Conservation (phyloP, 92 coral and sea anemone genomes). For the Pocillopora grandis region DNA sequence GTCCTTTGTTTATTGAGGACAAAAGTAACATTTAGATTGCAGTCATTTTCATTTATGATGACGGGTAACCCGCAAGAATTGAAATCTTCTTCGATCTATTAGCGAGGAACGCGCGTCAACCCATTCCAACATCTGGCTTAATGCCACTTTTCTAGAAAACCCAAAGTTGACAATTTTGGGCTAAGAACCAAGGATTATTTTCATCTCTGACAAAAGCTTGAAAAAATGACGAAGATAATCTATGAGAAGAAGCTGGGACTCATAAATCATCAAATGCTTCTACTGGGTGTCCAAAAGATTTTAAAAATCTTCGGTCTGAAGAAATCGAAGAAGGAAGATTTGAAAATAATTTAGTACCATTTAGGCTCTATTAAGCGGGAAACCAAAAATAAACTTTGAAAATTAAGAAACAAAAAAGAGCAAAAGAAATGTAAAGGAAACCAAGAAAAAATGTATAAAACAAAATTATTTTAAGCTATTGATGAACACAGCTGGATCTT, state of each 20-base stretch:
- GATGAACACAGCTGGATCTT: slow-evolving; percentile 11
- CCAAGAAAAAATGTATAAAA: not conserved
- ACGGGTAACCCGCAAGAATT: not conserved
- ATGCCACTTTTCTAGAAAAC: slow-evolving; percentile 28
- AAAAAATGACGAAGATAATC: not conserved
- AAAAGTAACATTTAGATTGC: not conserved
- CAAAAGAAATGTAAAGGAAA: not conserved
- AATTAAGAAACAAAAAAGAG: not conserved
- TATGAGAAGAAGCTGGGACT: too few relatives aligned
- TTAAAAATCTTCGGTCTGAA: too few relatives aligned
- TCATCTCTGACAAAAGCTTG: not conserved
- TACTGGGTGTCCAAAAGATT: too few relatives aligned
- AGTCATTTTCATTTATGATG: not conserved
- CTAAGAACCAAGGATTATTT: slow-evolving; percentile 6
- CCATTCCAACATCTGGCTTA: not conserved
- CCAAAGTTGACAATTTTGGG: not conserved
- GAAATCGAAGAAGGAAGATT: too few relatives aligned
- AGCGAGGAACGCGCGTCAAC: not conserved
- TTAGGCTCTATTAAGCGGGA: too few relatives aligned
- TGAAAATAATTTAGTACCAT: too few relatives aligned
- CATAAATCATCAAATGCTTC: too few relatives aligned
- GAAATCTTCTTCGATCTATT: not conserved
- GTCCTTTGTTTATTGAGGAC: slow-evolving; percentile 2
- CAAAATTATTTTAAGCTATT: not conserved
- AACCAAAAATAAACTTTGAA: not conserved